Base-by-base conservation (phyloP, 1,140 invertebrate genomes). In the Listronotus bonariensis region DNA sequence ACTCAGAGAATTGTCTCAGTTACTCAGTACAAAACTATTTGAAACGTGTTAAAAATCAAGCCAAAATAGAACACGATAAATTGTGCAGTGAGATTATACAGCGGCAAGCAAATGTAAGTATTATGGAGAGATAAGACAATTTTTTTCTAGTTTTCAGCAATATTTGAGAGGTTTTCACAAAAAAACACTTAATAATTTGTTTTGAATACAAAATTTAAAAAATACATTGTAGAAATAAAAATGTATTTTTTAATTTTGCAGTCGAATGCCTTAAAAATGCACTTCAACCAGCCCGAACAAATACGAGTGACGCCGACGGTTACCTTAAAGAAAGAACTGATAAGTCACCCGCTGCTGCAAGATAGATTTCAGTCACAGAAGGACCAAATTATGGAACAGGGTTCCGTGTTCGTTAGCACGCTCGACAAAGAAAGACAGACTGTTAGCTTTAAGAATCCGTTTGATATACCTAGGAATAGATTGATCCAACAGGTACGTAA, bases 1-100 rank as follows among this genome's bases (percentile, higher is more conserved):
- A 88, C 63, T 87, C 95, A 79, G 96, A 98, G 72, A 96, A 93
- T 77, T 92, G 92, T 67, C 82, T 98, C 34, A 96, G 93, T 70
- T 97, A 95, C 76, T 92, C 89, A 60, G 93, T 99, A 7, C 85
- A 96, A 62, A 97, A 94, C 79, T 96, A 98, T 77, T 81, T 98
- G 67, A 99, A 97, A 80, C 88, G 93, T 76, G 82, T 98, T 64
- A 99, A 98, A 82, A 96, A 96, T 78, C 89, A 95, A 80, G 96
- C 96, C 12, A 98, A 97, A 81, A 84, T 91, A 52, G 96, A 98
- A 78, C 97, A 95, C 79, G 96, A 98, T 76, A 88, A 92, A 77
- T 83, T 98, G 12, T 98, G 88, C 57, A 69, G 60, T 42, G 77
- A 79, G 56, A 78, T 79, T 49, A 72, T 77, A 41, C 72, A 75